Evolutionary conservation across 2,113 vertebrate species (phyloP).

Genomic region (Mastomys natalensis): DNA sequence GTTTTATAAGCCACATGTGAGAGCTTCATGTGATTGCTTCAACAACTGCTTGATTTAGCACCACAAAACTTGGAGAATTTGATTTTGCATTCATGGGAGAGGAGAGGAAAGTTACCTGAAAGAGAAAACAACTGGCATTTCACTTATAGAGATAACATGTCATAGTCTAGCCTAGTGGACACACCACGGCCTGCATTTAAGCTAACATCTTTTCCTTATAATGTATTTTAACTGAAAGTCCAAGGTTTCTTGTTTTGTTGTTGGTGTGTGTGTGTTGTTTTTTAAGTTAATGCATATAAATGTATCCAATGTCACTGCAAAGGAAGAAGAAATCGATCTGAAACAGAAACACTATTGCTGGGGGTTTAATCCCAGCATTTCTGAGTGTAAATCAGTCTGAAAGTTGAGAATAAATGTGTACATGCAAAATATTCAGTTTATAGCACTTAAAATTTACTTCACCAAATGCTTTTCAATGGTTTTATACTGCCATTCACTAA

Average conservation of each 20-base stretch:
- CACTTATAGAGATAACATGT: conserved; percentile 9
- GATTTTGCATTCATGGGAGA: not conserved
- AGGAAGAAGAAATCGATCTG: conserved; percentile 3
- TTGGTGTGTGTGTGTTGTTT: not conserved
- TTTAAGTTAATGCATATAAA: conserved; percentile 31
- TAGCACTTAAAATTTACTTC: not conserved
- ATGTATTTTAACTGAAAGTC: conserved; percentile 40
- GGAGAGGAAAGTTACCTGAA: conserved; percentile 36
- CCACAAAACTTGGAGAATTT: conserved; percentile 11
- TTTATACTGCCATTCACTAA: conserved; percentile 42
- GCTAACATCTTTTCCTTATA: conserved; percentile 52
- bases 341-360: not conserved
- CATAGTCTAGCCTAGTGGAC: not conserved
- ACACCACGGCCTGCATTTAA: conserved; percentile 42
- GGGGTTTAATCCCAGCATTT: not conserved
- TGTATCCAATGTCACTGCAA: not conserved
- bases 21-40: not conserved
- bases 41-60: not conserved
- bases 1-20: not conserved
- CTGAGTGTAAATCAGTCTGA: not conserved
- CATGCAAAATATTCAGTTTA: conserved; percentile 29
- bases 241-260: conserved; percentile 14
- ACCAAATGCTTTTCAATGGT: conserved; percentile 28
- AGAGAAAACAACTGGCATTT: not conserved
- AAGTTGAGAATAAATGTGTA: not conserved